Conservation (phyloP, 2,113 vertebrate species). For the Alexandromys fortis region DNA sequence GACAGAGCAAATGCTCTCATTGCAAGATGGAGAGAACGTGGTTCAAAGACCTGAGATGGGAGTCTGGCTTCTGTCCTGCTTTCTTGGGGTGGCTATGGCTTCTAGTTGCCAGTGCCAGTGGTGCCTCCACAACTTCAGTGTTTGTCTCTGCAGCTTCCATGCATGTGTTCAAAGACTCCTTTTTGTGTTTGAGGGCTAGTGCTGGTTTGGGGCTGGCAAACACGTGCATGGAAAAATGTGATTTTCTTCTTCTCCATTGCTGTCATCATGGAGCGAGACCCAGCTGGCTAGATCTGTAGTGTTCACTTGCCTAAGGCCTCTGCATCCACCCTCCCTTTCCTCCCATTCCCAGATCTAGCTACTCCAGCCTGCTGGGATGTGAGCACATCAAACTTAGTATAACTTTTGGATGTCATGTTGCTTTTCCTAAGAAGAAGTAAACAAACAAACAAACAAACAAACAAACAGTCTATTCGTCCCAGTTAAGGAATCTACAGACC, state of each 20-base stretch:
- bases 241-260: neutral
- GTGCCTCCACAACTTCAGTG: neutral
- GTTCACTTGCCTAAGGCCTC: neutral
- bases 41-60: accelerated
- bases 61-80: neutral
- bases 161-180: neutral
- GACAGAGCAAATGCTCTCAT: neutral
- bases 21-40: neutral
- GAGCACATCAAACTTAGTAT: neutral
- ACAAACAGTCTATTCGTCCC: neutral
- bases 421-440: neutral
- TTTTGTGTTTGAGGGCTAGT: neutral
- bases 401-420: neutral
- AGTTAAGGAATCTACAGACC: too few relatives aligned
- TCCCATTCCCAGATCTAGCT: too few relatives aligned
- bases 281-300: neutral
- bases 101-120: neutral
- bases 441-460: neutral
- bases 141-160: neutral
- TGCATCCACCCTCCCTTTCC: neutral
- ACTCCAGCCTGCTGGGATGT: too few relatives aligned
- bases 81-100: neutral
- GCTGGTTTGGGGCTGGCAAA: neutral
- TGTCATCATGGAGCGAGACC: neutral
- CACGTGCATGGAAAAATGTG: too few relatives aligned